Conservation (phyloP, 2,888 invertebrate genomes). For the Corythucha ciliata region DNA sequence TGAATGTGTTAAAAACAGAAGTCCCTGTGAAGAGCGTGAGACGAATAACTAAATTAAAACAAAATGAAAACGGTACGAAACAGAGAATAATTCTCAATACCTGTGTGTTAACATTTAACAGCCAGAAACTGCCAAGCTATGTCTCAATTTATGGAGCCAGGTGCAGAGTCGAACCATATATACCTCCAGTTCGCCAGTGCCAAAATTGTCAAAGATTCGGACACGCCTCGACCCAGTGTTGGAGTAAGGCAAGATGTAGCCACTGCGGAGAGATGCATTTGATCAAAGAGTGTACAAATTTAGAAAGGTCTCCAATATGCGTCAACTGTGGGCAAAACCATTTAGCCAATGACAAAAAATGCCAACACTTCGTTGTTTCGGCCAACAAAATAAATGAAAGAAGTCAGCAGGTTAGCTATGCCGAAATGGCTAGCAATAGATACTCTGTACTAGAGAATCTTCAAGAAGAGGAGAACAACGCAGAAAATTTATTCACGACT, state of each 20-base stretch:
- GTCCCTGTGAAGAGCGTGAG: not conserved
- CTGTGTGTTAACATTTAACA: not conserved
- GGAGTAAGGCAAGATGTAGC: not conserved
- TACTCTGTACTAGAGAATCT: too few relatives aligned
- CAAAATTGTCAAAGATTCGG: not conserved
- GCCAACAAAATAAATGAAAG: too few relatives aligned
- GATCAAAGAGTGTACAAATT: too few relatives aligned
- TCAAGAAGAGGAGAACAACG: too few relatives aligned
- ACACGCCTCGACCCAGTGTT: not conserved
- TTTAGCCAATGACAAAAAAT: too few relatives aligned
- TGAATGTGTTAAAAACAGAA: conserved; percentile 1
- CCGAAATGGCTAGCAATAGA: too few relatives aligned
- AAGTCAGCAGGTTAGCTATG: too few relatives aligned
- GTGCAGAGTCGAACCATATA: not conserved
- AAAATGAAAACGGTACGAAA: not conserved
- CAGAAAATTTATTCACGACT: too few relatives aligned
- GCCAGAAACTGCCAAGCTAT: not conserved
- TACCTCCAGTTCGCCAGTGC: conserved; percentile 4
- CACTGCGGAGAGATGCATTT: conserved; percentile 8
- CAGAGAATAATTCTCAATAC: not conserved
- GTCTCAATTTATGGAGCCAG: too few relatives aligned
- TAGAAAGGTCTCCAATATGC: too few relatives aligned
- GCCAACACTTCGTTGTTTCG: too few relatives aligned
- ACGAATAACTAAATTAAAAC: not conserved
- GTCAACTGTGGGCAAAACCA: too few relatives aligned